These are phyloP conservation scores for Nematolebias whitei DNA, from an alignment of 2,113 vertebrate species.

Conservation along the genomic window DNA sequence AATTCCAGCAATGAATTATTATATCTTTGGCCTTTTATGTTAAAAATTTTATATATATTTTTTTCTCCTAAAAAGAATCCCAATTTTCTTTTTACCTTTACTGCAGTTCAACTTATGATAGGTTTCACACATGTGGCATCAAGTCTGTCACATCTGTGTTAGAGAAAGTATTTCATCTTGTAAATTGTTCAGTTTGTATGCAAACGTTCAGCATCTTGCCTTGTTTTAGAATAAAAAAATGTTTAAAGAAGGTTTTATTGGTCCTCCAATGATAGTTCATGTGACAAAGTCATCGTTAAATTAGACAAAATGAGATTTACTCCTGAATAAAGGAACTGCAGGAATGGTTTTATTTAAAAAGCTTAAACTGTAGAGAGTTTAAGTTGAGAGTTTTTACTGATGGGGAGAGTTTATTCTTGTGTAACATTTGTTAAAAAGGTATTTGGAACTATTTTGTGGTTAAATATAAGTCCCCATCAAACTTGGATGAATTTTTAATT, in stretches of 20 bases:
- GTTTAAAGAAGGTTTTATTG: constrained; percentile 30
- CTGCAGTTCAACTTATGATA: constrained; percentile 28
- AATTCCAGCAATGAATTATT: constrained; percentile 48
- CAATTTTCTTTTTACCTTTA: constrained; percentile 30
- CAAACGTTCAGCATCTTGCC: constrained; percentile 1
- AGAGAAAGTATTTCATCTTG: constrained; percentile 35
- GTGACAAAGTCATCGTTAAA: constrained; percentile 17
- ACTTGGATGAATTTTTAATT: too few species aligned
- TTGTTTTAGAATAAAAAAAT: neutral
- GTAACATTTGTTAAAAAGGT: too few species aligned
- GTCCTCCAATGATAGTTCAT: constrained; percentile 43
- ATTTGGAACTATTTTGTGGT: too few species aligned
- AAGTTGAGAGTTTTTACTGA: too few species aligned
- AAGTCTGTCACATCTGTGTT: too few species aligned
- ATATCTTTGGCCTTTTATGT: constrained; percentile 40
- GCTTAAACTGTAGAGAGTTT: too few species aligned
- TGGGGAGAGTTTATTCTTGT: too few species aligned
- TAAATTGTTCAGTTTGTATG: constrained; percentile 23
- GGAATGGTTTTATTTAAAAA: too few species aligned
- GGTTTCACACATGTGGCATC: constrained; percentile 10
- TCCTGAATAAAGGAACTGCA: too few species aligned
- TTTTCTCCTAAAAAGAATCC: constrained; percentile 7
- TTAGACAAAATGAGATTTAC: neutral
- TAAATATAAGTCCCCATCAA: too few species aligned
- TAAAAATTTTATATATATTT: neutral